A percentile compares a stretch with the other conserved stretches of the same genome.
These are phyloP conservation scores for Erebia aethiops DNA, from an alignment of 2,888 invertebrate genomes.

Conservation along the genomic window DNA sequence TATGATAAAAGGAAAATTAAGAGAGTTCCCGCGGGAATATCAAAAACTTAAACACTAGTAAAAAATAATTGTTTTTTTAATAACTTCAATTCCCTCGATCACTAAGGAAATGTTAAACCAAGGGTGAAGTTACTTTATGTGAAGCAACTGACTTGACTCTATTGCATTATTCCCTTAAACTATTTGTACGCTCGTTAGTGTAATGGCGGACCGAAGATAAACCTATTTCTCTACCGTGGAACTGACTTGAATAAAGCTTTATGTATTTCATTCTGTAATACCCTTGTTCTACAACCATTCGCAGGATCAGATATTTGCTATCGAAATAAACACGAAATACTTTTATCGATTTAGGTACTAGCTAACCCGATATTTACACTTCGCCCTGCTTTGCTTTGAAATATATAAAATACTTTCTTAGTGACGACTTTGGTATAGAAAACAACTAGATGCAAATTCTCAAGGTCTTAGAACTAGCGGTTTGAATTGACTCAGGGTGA, in stretches of 20 bases:
- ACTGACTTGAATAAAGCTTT: slow-evolving; percentile 49
- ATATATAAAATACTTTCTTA: too few species aligned
- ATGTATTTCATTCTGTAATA: slow-evolving; percentile 3
- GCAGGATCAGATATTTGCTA: neutral
- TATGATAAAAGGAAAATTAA: too few species aligned
- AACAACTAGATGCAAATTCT: too few species aligned
- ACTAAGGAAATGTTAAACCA: neutral
- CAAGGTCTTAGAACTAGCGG: too few species aligned
- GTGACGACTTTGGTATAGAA: too few species aligned
- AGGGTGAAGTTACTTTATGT: slow-evolving; percentile 1
- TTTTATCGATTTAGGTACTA: neutral
- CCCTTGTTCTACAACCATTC: slow-evolving; percentile 5
- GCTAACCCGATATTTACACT: too few species aligned
- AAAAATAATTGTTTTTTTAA: too few species aligned
- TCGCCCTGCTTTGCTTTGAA: too few species aligned
- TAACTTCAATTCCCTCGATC: too few species aligned
- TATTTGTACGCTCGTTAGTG: slow-evolving; percentile 69
- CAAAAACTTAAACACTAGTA: too few species aligned
- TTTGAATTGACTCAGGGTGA: too few species aligned
- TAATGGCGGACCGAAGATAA: slow-evolving; percentile 72
- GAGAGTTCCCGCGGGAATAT: too few species aligned
- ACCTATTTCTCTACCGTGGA: slow-evolving; percentile 62
- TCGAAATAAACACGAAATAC: neutral
- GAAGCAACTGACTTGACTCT: slow-evolving; percentile 11
- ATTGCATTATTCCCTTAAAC: slow-evolving; percentile 61